Evolutionary conservation across 2,797 vertebrate species (phyloP).

Genomic region (Botia kubotai): DNA sequence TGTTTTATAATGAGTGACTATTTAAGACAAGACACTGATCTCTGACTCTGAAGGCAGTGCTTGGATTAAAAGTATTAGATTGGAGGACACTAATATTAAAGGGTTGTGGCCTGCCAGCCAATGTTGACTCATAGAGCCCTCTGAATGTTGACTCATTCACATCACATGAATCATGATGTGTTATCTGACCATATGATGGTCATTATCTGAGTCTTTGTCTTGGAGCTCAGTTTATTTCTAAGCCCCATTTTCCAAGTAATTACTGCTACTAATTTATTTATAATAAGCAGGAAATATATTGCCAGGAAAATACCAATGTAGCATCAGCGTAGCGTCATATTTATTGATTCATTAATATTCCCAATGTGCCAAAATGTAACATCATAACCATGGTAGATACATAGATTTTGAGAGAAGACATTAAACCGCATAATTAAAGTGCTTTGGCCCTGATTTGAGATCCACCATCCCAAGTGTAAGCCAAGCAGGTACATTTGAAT

Average conservation of each 20-base stretch:
- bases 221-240: neutral
- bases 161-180: neutral
- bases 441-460: no score
- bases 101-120: no score
- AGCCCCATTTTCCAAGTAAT: neutral
- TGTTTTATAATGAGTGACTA: neutral
- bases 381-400: neutral
- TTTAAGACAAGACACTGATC: neutral
- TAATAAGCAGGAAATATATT: neutral
- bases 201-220: slow-evolving; percentile 11
- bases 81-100: no score
- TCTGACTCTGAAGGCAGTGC: neutral
- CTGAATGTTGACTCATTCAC: no score
- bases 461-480: no score
- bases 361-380: neutral
- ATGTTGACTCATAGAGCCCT: no score
- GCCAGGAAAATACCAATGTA: neutral
- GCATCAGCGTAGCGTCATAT: no score
- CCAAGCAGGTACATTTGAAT: no score
- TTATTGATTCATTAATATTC: no score
- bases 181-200: neutral
- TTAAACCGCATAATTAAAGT: neutral
- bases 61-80: neutral
- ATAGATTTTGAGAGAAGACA: neutral
- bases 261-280: neutral